Base-by-base conservation (phyloP, 2,888 invertebrate species). In the Pterobdella sp. region DNA sequence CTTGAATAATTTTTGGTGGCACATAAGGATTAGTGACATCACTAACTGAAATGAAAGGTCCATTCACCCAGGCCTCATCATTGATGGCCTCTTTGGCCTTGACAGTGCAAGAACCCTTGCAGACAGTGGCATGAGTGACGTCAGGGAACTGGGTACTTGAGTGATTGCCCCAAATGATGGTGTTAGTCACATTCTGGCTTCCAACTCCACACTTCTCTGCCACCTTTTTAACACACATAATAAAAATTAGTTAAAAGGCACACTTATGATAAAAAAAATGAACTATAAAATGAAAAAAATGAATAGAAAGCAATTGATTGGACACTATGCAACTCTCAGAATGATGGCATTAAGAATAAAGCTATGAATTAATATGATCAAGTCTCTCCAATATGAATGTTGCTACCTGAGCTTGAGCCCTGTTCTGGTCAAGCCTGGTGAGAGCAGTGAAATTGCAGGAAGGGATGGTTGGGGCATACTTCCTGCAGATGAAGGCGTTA, bases 141-240 rank as follows among this genome's bases (percentile, higher is more conserved):
- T 98, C 98, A 4, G 98, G 97, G 84, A 91, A 97, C 86, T 98
- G 97, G 10, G 98, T 99, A 3, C 94, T 92, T 0, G 97, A 97
- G 84, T 98, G 98, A 85, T 98, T 99, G 66, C 98, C 98, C 98
- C 98, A 99, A 83, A 99, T 97, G 76, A 94, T 90, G 26, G 94
- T 90, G 82, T 95, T 95, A 80, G 88, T 88, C 0, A 96, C 91
- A 81, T 89, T 87, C 75, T 88, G 88, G 42, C 75, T 76, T 3
- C 60, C 60, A 22, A 56, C 14, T 26, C 60, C 60, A 7, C 18
- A 26, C 60, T 56, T 56, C n/a, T 56, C n/a, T 26, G 60, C 60
- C n/a, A 56, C 60, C 60, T 56, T 14, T 18, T 14, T 18, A n/a
- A 49, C 52, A 49, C 14, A 26, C 26, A 64, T 14, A 64, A 22